Evolutionary conservation across 2,888 invertebrate genomes (phyloP).

Genomic region (Metallyticus violacea): DNA sequence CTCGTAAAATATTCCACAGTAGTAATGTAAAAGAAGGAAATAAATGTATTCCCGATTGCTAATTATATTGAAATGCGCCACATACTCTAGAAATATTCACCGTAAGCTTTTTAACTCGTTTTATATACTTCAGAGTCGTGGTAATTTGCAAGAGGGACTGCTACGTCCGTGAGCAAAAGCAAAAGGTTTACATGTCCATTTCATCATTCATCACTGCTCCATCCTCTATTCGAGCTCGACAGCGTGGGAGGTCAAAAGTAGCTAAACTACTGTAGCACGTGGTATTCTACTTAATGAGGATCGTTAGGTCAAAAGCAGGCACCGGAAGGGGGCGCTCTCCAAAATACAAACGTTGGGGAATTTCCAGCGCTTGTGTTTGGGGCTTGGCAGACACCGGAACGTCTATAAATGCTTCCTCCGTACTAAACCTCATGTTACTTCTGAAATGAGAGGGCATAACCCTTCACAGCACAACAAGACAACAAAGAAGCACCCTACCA

Average conservation of each 20-base stretch:
- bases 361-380: too few species aligned
- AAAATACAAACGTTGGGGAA: not conserved
- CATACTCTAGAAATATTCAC: too few species aligned
- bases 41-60: too few species aligned
- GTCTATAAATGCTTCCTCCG: not conserved
- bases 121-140: too few species aligned
- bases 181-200: not conserved
- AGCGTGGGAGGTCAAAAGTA: not conserved
- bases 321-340: not conserved
- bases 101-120: too few species aligned
- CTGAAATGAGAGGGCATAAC: not conserved
- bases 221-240: not conserved
- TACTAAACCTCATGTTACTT: not conserved
- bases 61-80: too few species aligned
- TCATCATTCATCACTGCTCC: not conserved
- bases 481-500: not conserved
- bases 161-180: too few species aligned
- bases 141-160: too few species aligned
- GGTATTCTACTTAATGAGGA: not conserved
- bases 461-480: not conserved
- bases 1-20: too few species aligned
- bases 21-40: too few species aligned
- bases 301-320: not conserved
- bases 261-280: not conserved
- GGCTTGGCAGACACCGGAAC: not conserved